Percentiles rank a stretch among this genome's conserved stretches.
Evolutionary conservation across 1,140 invertebrate species (phyloP).

Genomic region (Drosophila lacertosa): DNA sequence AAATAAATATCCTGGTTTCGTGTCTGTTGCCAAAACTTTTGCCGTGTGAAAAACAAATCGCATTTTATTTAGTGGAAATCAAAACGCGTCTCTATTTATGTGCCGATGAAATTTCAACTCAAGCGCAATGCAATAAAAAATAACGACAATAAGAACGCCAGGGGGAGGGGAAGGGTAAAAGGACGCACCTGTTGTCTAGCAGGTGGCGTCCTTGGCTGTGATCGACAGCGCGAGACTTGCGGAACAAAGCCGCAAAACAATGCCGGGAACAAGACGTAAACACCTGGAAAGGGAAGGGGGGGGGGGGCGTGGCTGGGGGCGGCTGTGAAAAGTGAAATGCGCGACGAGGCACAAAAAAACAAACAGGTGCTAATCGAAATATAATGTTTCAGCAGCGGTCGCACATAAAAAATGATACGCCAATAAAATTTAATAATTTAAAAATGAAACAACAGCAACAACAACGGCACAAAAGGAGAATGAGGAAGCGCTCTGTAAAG

Average conservation of each 20-base stretch:
- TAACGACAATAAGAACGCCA: conserved; percentile 2
- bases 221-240: conserved; percentile 48
- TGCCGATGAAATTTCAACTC: conserved; percentile 51
- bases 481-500: conserved; percentile 46
- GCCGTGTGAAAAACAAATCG: conserved; percentile 58
- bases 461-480: conserved; percentile 14
- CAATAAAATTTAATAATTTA: conserved; percentile 83
- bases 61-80: conserved; percentile 80
- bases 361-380: conserved; percentile 82
- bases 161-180: not conserved
- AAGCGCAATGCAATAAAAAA: conserved; percentile 44
- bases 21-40: conserved; percentile 36
- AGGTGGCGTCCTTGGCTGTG: conserved; percentile 31
- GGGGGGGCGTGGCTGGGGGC: not conserved
- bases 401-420: conserved; percentile 80
- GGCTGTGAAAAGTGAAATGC: conserved; percentile 29
- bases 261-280: conserved; percentile 33
- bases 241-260: conserved; percentile 28
- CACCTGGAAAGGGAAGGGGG: not conserved
- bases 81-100: conserved; percentile 48
- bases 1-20: too few relatives aligned
- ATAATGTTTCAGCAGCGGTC: conserved; percentile 78
- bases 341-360: conserved; percentile 38
- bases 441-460: conserved; percentile 69
- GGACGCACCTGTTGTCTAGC: conserved; percentile 61